Base-by-base conservation (phyloP, 2,113 vertebrate species). In the Cinclus mexicanus region DNA sequence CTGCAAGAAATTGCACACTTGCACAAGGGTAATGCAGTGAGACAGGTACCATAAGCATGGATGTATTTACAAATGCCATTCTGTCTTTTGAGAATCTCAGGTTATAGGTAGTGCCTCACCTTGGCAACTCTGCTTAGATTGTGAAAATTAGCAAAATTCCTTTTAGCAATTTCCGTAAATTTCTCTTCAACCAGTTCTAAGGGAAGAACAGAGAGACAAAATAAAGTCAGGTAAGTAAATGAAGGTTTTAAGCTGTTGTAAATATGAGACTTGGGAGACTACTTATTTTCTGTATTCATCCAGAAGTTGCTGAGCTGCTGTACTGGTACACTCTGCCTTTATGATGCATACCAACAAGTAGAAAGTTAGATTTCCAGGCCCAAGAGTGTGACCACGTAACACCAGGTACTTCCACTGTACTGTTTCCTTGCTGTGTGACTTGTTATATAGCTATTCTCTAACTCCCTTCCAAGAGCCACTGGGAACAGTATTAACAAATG, bases 111-210 rank as follows among this genome's bases (percentile, higher is more conserved):
- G 47, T 39, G 28, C 35, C 94, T 97, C 77, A 98, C 98, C 98
- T 98, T 98, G 59, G 89, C 74, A 71, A 33, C 74, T 85, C 71
- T 96, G 71, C 74, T 49, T 21, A 98, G 94, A 50, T 98, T 97
- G 28, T 95, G 92, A 87, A 97, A 98, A 63, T 95, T 94, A 5
- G 25, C 52, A 59, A 98, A 98, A 90, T 97, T 68, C 46, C 9
- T 90, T 18, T 9, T 39, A 7, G 85, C 64, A 1, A 94, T 13
- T 7, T 46, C 16, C 17, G 50, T 35, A 74, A 98, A 97, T 79
- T 59, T 90, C 1, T 39, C 15, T 74, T 83, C 94, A 72, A 98
- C 95, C 37, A 98, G 52, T 8, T 64, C 98, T 98, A 94, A 95
- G 41, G 24, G 49, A 83, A 87, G 69, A 90, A 84, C 20, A 95